Base-by-base conservation (phyloP, 2,113 vertebrate species). In the Cryptotis parvus region DNA sequence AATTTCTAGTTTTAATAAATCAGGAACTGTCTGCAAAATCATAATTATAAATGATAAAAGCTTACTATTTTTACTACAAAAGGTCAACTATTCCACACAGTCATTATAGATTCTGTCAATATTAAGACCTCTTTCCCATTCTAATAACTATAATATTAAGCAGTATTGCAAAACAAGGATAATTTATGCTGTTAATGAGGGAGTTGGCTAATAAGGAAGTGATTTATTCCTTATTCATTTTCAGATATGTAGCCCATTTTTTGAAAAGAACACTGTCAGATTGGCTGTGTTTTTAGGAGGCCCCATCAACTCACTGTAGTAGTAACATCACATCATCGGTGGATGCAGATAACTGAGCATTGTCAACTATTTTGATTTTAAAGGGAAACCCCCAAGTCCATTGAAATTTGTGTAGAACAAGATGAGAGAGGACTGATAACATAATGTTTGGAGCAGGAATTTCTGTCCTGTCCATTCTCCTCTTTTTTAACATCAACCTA, bases 201-300 rank as follows among this genome's bases (percentile, higher is more conserved):
- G 43, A 69, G 39, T 63, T 43, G 58, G 29, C 2, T 80, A 85
- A 80, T n/a, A 70, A 49, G 45, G 43, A 26, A 43, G 4, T 80
- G 31, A 52, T 20, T 27, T 43, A 79, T 79, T 68, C 45, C 63
- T 76, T 16, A 66, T 82, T 93, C 26, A 49, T 27, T 89, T 86
- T 52, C 35, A 73, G 52, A 86, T 66, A 78, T 72, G 55, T 75
- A 33, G 4, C 27, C 43, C 9, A 33, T 43, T 65, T 72, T 43
- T 11, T 70, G 31, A 72, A 70, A 72, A 45, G 35, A 91, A 69
- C 29, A 68, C 37, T 43, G 33, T 4, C 31, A 85, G 37, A 37
- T 61, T 27, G 22, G 45, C 75, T 72, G 10, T 1, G 45, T 65
- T 58, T 35, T 20, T 18, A 88, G 22, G 26, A 89, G 41, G 20